These are phyloP conservation scores for Oreochromis niloticus DNA, from an alignment of 2,113 vertebrate genomes.

Conservation along the genomic window DNA sequence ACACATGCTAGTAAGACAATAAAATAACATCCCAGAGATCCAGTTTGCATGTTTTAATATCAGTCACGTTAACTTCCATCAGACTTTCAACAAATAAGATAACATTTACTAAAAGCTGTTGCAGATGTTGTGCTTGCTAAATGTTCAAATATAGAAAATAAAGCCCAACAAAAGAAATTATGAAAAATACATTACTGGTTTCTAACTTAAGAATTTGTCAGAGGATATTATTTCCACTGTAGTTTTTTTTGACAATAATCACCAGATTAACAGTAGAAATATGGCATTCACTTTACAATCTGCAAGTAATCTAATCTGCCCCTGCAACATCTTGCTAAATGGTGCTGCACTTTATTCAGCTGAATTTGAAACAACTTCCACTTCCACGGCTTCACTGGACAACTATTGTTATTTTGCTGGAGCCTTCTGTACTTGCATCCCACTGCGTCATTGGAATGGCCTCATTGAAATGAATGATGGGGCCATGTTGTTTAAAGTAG, in stretches of 20 bases:
- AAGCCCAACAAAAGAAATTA: not conserved
- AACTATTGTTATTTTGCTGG: not conserved
- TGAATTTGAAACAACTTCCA: not conserved
- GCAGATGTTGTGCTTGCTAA: not conserved
- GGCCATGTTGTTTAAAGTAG: not conserved
- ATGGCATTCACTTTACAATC: not conserved
- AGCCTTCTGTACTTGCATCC: not conserved
- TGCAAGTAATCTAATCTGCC: not conserved
- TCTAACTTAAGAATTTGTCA: not conserved
- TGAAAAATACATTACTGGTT: rapidly evolving
- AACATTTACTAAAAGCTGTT: not conserved
- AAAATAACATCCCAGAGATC: not conserved
- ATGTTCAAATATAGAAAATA: not conserved
- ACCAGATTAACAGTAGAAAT: not conserved
- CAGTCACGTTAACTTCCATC: not conserved
- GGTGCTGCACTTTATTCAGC: not conserved
- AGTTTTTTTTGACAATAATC: not conserved
- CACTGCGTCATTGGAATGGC: not conserved
- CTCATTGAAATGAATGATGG: constrained; percentile 11
- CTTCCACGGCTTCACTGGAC: not conserved
- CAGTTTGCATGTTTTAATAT: not conserved
- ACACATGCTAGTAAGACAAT: not conserved
- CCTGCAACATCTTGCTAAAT: not conserved
- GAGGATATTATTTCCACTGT: not conserved
- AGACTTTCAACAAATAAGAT: not conserved